Evolutionary conservation across 1,140 invertebrate genomes (phyloP), one percentile per base, ranked within the genome.

Genomic region (Drosophila nebulosa): DNA sequence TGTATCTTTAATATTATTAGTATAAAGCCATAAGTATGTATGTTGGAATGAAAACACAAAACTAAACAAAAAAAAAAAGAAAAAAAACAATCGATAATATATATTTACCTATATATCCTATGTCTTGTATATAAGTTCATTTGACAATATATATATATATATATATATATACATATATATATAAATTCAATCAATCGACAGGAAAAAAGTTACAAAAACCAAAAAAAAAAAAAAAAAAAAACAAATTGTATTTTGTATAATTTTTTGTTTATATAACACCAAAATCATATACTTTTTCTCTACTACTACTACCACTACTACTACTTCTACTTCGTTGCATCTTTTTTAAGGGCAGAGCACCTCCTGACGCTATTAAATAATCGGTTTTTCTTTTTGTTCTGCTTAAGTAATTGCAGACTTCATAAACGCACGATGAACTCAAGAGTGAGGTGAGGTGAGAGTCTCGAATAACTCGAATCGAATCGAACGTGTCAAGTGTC

Each of bases 341-440:
- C 88, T 79, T 66, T 64, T 79, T 66, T 64, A 85, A 71, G 84
- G 79, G 78, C 79, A 84, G 85, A 55, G 52, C 52, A 55, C 52
- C 76, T 85, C 69, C 65, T 84, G 84, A 89, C 85, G 79, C 69
- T 88, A 89, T 81, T 89, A 89, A 89, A 89, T 89, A 89, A 89
- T 89, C 84, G 84, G 84, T 89, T 88, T 86, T 90, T 90, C 89
- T 89, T 90, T 79, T 89, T 90, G 89, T 90, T 90, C 89, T 90
- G 89, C 89, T 90, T 90, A 90, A 90, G 89, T 90, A 89, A 90
- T 90, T 90, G 89, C 89, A 90, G 89, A 90, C 89, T 89, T 89
- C 83, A 84, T 89, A 88, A 79, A 77, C 83, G 83, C 83, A 88
- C 83, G 83, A 88, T 88, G 83, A 88, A 84, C 83, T 88, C 83